Evolutionary conservation across 2,797 vertebrate species (phyloP).

Genomic region (Catostomus latipinnis): DNA sequence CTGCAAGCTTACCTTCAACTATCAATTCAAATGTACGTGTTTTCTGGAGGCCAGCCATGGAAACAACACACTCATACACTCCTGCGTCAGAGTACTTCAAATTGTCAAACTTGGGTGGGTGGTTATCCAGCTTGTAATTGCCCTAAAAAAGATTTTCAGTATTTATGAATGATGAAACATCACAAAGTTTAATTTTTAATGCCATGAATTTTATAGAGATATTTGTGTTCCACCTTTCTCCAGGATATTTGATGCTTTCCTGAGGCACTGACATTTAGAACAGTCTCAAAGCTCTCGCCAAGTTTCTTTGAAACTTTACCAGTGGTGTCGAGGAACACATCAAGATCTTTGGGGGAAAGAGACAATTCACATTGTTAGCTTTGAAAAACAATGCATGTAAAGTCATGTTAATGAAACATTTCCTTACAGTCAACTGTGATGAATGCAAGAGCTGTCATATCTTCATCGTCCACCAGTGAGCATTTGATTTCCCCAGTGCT

Average conservation of each 20-base stretch:
- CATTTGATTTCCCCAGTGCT: conserved; percentile 91
- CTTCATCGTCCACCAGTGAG: conserved; percentile 83
- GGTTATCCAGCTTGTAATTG: conserved; percentile 63
- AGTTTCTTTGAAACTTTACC: conserved; percentile 82
- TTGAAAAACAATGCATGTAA: not conserved
- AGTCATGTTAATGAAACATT: not conserved
- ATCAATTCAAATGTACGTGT: conserved; percentile 83
- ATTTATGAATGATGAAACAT: conserved; percentile 9
- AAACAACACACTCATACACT: conserved; percentile 86
- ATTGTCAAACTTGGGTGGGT: conserved; percentile 77
- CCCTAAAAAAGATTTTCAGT: conserved; percentile 74
- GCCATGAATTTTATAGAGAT: not conserved
- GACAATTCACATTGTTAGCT: not conserved
- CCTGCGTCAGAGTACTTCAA: conserved; percentile 89
- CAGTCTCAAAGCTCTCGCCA: conserved; percentile 81
- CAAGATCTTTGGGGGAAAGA: conserved; percentile 81
- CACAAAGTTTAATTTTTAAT: not conserved
- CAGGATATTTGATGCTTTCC: conserved; percentile 82
- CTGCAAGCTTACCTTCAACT: conserved; percentile 85
- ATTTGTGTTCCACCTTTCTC: conserved; percentile 83
- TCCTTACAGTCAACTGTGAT: conserved; percentile 92
- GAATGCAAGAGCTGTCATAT: conserved; percentile 75
- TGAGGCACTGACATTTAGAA: conserved; percentile 82
- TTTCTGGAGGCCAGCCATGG: conserved; percentile 79
- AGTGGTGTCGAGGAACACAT: conserved; percentile 85